Base-by-base conservation (phyloP, 2,113 vertebrate species). In the Perca schrenkii region DNA sequence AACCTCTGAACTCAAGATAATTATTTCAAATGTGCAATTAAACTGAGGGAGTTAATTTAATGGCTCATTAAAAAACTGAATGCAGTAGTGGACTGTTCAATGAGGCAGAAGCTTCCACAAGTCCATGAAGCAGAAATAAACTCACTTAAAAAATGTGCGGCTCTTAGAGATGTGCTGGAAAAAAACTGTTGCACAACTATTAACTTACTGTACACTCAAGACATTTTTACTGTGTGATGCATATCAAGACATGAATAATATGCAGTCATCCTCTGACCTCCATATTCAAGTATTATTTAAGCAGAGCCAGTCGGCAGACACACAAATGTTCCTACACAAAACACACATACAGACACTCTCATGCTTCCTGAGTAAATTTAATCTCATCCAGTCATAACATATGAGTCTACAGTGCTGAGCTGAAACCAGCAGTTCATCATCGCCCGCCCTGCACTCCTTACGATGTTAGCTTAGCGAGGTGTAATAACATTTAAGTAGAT, bases 401-500 rank as follows among this genome's bases (percentile, higher is more conserved):
- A 91, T 72, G 74, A 92, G 70, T 72, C 69, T 60, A 66, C 72
- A 60, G 21, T 53, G 69, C 73, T 4, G 25, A 73, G 67, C 79
- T 86, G 86, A 88, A 84, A 85, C 70, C 73, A 16, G 76, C 75
- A 88, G 84, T 90, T 92, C 78, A 91, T 92, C 86, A 93, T 86
- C 86, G 67, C 56, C 80, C 46, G 21, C 40, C 56, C 71, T 4
- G 52, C 66, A 17, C 77, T 78, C 54, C 79, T 84, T 56, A 79
- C 69, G 15, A 63, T 77, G 84, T 93, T 89, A 89, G 86, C 81
- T 88, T 85, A 90, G 83, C 53, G 62, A 74, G 70, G 83, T 77
- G 77, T 74, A 92, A 92, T 90, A 74, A 83, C 70, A 88, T 93
- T 90, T 88, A 82, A 88, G 80, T 58, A 82, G 72, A 90, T 93